Evolutionary conservation across 2,888 invertebrate species (phyloP).

Genomic region (Caenorhabditis sp.): DNA sequence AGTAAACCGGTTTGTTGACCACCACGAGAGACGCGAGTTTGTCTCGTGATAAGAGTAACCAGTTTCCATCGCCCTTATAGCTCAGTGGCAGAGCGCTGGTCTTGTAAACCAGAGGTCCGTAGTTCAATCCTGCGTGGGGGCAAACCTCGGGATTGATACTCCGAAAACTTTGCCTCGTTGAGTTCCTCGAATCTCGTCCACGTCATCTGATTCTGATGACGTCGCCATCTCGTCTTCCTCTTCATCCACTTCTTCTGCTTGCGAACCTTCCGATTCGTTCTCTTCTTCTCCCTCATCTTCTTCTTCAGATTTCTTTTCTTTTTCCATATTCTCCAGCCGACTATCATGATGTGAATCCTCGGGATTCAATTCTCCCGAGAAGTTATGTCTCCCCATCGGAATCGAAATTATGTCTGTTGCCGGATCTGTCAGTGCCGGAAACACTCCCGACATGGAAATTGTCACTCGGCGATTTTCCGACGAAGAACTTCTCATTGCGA

Average conservation of each 20-base stretch:
- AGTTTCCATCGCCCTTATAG: conserved; percentile 57
- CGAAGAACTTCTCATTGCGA: conserved; percentile 2
- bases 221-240: neutral
- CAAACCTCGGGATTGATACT: conserved; percentile 3
- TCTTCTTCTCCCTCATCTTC: neutral
- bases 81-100: conserved; percentile 70
- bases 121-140: conserved; percentile 65
- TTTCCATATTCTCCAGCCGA: neutral
- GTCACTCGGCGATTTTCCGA: neutral
- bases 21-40: neutral
- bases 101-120: conserved; percentile 70
- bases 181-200: neutral
- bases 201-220: neutral
- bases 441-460: neutral
- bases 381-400: conserved; percentile 1
- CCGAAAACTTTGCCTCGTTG: neutral
- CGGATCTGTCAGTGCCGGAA: neutral
- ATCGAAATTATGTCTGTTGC: conserved; percentile 1
- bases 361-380: neutral
- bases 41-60: neutral
- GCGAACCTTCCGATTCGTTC: neutral
- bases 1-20: neutral
- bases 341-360: neutral
- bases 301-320: neutral
- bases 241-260: neutral